Percentiles rank a stretch among this genome's conserved stretches.
phyloP scores from a whole-genome alignment of 1,140 invertebrate species.

The Heliconius hermathena region DNA sequence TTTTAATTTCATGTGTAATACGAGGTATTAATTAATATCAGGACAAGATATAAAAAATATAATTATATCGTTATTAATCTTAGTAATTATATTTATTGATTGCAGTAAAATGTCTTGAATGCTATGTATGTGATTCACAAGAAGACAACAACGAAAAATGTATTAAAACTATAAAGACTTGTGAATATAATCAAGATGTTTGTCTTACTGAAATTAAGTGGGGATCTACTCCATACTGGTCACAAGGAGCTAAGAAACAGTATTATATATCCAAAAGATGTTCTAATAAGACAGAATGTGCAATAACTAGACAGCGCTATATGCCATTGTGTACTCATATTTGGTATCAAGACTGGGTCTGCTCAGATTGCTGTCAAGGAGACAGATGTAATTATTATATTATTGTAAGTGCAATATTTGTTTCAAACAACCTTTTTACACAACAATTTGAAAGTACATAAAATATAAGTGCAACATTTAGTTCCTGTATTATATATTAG shows the following conservation, averaged over 20 bases:
- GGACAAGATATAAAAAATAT: neutral
- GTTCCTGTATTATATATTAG: too few relatives aligned
- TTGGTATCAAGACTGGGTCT: constrained; percentile 99
- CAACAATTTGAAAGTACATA: too few relatives aligned
- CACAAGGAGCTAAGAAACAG: constrained; percentile 95
- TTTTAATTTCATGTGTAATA: neutral
- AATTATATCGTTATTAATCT: neutral
- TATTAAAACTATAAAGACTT: constrained; percentile 94
- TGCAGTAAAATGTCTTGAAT: constrained; percentile 85
- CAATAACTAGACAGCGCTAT: constrained; percentile 84
- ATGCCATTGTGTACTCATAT: constrained; percentile 95
- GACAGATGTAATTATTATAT: constrained; percentile 98
- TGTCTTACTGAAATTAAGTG: constrained; percentile 95
- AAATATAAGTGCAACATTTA: too few relatives aligned
- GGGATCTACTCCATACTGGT: constrained; percentile 97
- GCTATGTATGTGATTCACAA: constrained; percentile 91
- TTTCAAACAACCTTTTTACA: neutral
- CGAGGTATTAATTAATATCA: neutral
- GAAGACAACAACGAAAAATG: constrained; percentile 97
- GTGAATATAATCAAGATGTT: constrained; percentile 92
- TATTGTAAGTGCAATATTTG: constrained; percentile 87
- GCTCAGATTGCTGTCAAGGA: constrained; percentile 97
- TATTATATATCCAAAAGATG: constrained; percentile 97
- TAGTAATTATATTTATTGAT: constrained; percentile 31
- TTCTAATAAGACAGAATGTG: constrained; percentile 91